Evolutionary conservation across 30 jellyfish, hydroid and myxozoan species (phyloP), one percentile per base, ranked within the genome.

Genomic region (Calvadosia cruxmelitensis): DNA sequence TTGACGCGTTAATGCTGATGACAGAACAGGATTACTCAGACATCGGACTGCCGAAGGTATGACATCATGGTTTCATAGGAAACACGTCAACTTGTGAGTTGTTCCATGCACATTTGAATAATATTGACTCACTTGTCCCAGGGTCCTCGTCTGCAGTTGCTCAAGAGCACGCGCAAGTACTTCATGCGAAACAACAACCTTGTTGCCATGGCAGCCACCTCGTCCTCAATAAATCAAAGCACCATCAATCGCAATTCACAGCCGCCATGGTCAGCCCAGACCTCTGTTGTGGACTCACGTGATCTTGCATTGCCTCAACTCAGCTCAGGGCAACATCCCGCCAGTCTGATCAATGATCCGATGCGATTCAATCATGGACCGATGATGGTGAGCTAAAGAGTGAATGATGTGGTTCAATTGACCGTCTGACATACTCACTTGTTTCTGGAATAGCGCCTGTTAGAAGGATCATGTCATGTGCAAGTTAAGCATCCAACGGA

Each of bases 21-120:
- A 50, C 94, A 0, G 97, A 87, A 63, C 97, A 87, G 62, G 97
- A 87, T 69, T 87, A 87, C 57, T 94, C 97, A 1, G 97, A 87
- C 68, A 87, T 87, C 48, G 97, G 97, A 35, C 81, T 87, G 34
- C 93, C 97, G 29, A 80, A 78, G 97, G 96, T 86, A 53, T 3
- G 77, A 10, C 25, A 20, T 1, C 30, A 1, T 31, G n/a, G n/a
- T n/a, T n/a, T n/a, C n/a, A n/a, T n/a, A n/a, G n/a, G n/a, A n/a
- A n/a, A n/a, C n/a, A n/a, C n/a, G n/a, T n/a, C n/a, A n/a, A n/a
- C n/a, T n/a, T n/a, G n/a, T n/a, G n/a, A n/a, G n/a, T n/a, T n/a
- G n/a, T n/a, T n/a, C n/a, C n/a, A n/a, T n/a, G n/a, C n/a, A n/a
- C n/a, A n/a, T n/a, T n/a, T n/a, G n/a, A n/a, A n/a, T n/a, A n/a